A percentile compares a stretch with the other conserved stretches of the same genome.
Conservation (phyloP, 2,113 vertebrate species). For the Sylvilagus bachmani region DNA sequence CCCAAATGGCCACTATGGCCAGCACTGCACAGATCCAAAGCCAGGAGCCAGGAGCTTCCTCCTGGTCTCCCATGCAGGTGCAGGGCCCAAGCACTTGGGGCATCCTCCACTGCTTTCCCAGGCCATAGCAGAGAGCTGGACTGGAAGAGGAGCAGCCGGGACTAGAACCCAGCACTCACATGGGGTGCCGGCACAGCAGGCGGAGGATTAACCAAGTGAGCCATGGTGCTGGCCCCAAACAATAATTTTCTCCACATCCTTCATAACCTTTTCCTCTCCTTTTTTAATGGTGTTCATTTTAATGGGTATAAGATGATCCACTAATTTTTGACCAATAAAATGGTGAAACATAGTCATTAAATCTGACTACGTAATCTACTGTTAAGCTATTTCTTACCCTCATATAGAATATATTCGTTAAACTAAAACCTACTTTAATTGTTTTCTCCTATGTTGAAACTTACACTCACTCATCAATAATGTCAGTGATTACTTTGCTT, state of each 20-base stretch:
- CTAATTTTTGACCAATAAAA: neutral
- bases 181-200: no score
- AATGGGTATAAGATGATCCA: neutral
- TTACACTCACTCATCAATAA: neutral
- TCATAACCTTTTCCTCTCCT: neutral
- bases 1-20: no score
- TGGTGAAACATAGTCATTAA: neutral
- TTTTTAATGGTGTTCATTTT: conserved; percentile 3
- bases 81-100: no score
- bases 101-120: no score
- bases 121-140: no score
- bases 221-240: no score
- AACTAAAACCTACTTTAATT: conserved; percentile 12
- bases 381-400: neutral
- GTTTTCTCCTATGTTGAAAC: neutral
- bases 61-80: no score
- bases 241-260: neutral
- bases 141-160: no score
- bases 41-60: no score
- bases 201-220: no score
- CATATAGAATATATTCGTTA: neutral
- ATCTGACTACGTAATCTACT: neutral
- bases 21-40: no score
- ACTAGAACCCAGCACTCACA: no score
- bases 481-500: neutral